Evolutionary conservation across 1,140 invertebrate species (phyloP), one percentile per base, ranked within the genome.

Genomic region (Drosophila kepulauana): DNA sequence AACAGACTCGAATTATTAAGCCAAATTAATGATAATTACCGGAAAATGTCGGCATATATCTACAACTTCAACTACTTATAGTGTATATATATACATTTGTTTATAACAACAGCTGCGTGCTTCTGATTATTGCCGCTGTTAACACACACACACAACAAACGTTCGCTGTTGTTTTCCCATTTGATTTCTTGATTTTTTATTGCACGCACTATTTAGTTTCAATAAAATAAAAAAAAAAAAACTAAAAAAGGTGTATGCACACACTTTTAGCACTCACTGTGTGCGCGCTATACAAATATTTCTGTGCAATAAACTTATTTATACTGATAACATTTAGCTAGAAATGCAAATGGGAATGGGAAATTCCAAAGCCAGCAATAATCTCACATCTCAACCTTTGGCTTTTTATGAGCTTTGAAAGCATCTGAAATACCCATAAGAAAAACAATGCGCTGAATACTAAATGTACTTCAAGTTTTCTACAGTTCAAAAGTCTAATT

Each of bases 21-120:
- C 33, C 64, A 88, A 88, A 89, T 88, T 88, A 85, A 86, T 66
- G 77, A 85, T 89, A 89, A 89, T 89, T 90, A 90, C 85, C 86
- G 85, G 85, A 89, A 89, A 90, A 90, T 85, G 81, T 88, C 67
- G 57, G 30, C 72, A 69, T 43, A 72, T 72, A 68, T 56, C 46
- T 38, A 51, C 20, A 28, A 65, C 33, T 20, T 33, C 41, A 28
- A 30, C 48, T 13, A 63, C 46, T 35, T 38, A 41, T 4, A 10
- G 5, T 7, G 20, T 15, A 58, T 30, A 52, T 3, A 71, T 48
- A 62, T 38, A 62, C 61, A 13, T 13, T n/a, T 52, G 49, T 52
- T 0, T 58, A 25, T 51, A 62, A 35, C 38, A 61, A 54, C n/a
- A 10, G 46, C 25, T 74, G 71, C 57, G 71, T 74, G 71, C 52